Evolutionary conservation across 2,113 vertebrate genomes (phyloP).

Genomic region (Gnathochromis pfefferi): DNA sequence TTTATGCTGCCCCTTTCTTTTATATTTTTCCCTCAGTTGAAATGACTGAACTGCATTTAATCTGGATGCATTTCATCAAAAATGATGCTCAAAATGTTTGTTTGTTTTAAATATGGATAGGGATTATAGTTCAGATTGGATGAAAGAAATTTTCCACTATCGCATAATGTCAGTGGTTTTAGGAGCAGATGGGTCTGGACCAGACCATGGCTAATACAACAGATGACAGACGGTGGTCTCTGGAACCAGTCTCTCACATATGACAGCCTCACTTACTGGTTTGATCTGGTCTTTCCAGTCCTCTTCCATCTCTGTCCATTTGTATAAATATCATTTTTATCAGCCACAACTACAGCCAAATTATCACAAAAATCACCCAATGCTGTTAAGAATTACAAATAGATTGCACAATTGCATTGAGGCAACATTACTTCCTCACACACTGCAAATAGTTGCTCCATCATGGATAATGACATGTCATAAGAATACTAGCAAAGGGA

Average conservation of each 20-base stretch:
- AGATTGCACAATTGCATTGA: neutral
- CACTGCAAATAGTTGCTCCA: neutral
- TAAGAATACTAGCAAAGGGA: neutral
- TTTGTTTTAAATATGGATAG: neutral
- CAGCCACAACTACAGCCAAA: neutral
- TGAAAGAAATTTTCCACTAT: slow-evolving; percentile 22
- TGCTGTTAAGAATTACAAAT: neutral
- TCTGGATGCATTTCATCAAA: neutral
- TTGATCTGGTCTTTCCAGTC: slow-evolving; percentile 16
- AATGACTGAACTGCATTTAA: neutral
- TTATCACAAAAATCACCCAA: neutral
- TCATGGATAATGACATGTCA: neutral
- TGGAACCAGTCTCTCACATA: slow-evolving; percentile 48
- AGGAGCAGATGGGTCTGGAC: slow-evolving; percentile 65
- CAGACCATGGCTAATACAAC: slow-evolving; percentile 36
- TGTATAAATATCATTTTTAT: neutral
- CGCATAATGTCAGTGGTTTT: slow-evolving; percentile 35
- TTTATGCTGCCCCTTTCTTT: neutral
- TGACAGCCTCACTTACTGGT: slow-evolving; percentile 43
- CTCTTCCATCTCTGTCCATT: neutral
- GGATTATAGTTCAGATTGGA: slow-evolving; percentile 1
- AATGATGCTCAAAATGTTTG: neutral
- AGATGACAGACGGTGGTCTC: slow-evolving; percentile 64
- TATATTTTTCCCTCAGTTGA: neutral
- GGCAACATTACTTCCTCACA: neutral